A percentile compares a stretch with the other conserved stretches of the same genome.
These are phyloP conservation scores for Cylindroiulus punctatus DNA, from an alignment of 2,888 invertebrate species.

Conservation along the genomic window DNA sequence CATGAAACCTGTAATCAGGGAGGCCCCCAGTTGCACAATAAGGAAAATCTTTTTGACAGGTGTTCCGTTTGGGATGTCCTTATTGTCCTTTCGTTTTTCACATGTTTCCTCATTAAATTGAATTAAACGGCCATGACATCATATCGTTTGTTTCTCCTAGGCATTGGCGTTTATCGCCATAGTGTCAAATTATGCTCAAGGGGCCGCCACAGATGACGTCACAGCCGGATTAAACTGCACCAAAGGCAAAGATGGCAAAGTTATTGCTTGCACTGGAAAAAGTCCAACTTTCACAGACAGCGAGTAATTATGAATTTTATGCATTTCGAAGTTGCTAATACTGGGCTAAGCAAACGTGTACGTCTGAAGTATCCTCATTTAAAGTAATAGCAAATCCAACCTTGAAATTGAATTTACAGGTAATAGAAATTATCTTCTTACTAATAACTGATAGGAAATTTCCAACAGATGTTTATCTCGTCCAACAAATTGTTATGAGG, in stretches of 20 bases:
- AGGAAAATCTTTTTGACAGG: background rate
- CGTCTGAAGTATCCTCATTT: background rate
- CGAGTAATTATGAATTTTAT: constrained; percentile 49
- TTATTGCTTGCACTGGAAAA: constrained; percentile 54
- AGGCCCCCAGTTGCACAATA: constrained; percentile 4
- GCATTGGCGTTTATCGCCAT: background rate
- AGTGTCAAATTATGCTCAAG: background rate
- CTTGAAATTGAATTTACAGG: background rate
- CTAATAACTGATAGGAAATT: background rate
- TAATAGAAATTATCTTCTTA: background rate
- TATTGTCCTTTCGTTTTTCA: background rate
- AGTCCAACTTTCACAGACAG: constrained; percentile 46
- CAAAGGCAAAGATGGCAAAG: constrained; percentile 53
- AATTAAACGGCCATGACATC: constrained; percentile 16
- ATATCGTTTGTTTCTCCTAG: background rate
- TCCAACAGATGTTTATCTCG: background rate
- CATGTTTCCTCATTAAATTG: background rate
- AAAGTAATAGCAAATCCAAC: background rate
- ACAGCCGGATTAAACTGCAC: constrained; percentile 49
- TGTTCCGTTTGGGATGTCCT: background rate
- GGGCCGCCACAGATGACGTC: constrained; percentile 31
- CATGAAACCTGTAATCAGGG: constrained; percentile 9
- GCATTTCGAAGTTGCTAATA: background rate
- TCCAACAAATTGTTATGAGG: too few relatives aligned
- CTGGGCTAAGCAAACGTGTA: background rate